These are phyloP conservation scores for Cataglyphis rosenhaueri DNA, from an alignment of 2,888 invertebrate genomes.

Conservation along the genomic window DNA sequence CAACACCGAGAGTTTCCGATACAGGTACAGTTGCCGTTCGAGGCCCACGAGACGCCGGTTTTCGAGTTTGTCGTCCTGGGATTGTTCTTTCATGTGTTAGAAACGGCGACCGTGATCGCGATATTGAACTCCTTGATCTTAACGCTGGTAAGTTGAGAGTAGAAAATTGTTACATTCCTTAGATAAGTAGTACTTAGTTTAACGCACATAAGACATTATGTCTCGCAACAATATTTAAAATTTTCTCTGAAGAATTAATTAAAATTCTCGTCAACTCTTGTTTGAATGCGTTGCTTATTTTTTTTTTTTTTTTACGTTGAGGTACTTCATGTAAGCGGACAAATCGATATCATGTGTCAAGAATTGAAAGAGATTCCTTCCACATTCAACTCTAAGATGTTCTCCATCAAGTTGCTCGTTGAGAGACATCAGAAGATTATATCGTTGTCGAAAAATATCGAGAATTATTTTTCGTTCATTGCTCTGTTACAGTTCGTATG, in stretches of 20 bases:
- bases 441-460: constrained; percentile 57
- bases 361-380: background rate
- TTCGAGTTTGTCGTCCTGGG: constrained; percentile 45
- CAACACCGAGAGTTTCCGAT: constrained; percentile 35
- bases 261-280: background rate
- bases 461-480: constrained; percentile 62
- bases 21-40: constrained; percentile 55
- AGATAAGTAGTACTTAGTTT: background rate
- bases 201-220: background rate
- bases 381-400: background rate
- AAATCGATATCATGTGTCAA: constrained; percentile 57
- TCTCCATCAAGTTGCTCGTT: constrained; percentile 26
- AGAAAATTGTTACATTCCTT: background rate
- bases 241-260: background rate
- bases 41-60: constrained; percentile 31
- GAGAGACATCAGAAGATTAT: constrained; percentile 64
- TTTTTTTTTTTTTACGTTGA: constrained; percentile 26
- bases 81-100: constrained; percentile 52
- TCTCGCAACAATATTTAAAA: background rate
- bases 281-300: background rate
- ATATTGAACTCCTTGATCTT: constrained; percentile 55
- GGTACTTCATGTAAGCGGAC: constrained; percentile 53
- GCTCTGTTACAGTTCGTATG: constrained; percentile 61
- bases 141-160: constrained; percentile 53
- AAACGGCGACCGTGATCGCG: constrained; percentile 32